phyloP scores from a whole-genome alignment of 1,140 invertebrate genomes.

The Glomeris maerens region DNA sequence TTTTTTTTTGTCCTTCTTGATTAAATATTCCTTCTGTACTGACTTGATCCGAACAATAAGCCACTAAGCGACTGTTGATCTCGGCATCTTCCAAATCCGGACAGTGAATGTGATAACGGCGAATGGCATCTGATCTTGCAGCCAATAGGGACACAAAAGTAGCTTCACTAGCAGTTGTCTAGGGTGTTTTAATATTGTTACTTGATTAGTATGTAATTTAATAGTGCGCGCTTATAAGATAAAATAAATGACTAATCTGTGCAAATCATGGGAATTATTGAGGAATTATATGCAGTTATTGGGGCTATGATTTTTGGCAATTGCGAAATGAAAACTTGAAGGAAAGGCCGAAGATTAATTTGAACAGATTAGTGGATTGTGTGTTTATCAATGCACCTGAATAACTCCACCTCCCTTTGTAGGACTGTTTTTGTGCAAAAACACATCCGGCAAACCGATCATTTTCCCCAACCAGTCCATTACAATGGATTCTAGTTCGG shows the following conservation, averaged over 20 bases:
- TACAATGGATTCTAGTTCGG: constrained; percentile 38
- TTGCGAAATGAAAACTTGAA: no score
- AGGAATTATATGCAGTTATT: no score
- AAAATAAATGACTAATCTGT: no score
- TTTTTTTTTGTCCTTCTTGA: constrained; percentile 1
- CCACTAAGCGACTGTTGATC: constrained; percentile 78
- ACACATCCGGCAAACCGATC: constrained; percentile 39
- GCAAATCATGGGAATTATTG: no score
- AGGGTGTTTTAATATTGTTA: no score
- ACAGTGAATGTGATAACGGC: constrained; percentile 47
- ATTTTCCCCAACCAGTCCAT: constrained; percentile 41
- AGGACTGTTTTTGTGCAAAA: constrained; percentile 37
- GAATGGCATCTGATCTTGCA: constrained; percentile 69
- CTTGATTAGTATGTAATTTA: no score
- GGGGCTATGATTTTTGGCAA: no score
- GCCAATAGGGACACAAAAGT: constrained; percentile 80
- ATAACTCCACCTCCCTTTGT: constrained; percentile 41
- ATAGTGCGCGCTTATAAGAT: no score
- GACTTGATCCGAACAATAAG: constrained; percentile 76
- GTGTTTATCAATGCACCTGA: constrained; percentile 35
- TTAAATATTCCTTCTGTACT: background rate
- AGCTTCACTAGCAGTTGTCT: constrained; percentile 79
- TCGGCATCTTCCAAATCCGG: constrained; percentile 67
- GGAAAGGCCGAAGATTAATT: no score
- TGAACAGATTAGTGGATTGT: no score